A percentile compares a stretch with the other conserved stretches of the same genome.
Evolutionary conservation across 2,888 invertebrate genomes (phyloP).

Genomic region (Drosophila mettleri): DNA sequence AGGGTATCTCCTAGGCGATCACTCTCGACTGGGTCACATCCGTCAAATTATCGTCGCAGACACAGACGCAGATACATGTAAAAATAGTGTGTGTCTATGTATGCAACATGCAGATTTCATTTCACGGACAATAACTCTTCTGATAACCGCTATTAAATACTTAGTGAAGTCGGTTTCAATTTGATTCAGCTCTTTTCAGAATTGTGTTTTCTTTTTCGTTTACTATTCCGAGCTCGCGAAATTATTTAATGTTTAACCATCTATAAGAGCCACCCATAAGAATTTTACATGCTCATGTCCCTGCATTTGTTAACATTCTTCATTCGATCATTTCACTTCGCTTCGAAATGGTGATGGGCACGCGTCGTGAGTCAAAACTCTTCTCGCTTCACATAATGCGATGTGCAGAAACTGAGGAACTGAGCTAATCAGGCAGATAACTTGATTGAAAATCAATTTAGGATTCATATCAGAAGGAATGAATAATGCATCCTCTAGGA

Average conservation of each 20-base stretch:
- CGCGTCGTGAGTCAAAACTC: background rate
- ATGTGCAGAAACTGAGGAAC: background rate
- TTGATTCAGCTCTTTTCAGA: background rate
- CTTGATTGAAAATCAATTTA: background rate
- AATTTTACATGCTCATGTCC: background rate
- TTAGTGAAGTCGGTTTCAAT: constrained; percentile 8
- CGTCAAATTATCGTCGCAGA: background rate
- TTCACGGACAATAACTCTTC: constrained; percentile 31
- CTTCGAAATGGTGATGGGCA: background rate
- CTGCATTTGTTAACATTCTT: background rate
- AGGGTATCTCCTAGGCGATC: background rate
- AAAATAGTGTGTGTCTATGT: background rate
- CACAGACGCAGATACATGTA: background rate
- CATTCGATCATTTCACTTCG: constrained; percentile 15
- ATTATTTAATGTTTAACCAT: constrained; percentile 20
- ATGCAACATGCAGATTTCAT: constrained; percentile 7
- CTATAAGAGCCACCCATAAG: constrained; percentile 4
- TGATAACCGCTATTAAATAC: constrained; percentile 29
- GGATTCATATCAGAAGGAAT: too few species aligned
- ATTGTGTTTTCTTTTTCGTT: background rate
- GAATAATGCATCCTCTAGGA: too few species aligned
- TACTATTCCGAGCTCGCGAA: background rate
- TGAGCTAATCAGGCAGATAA: background rate
- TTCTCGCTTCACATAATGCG: too few species aligned
- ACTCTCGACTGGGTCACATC: background rate